Evolutionary conservation across 2,797 vertebrate species (phyloP).

Genomic region (Spinus pinus): DNA sequence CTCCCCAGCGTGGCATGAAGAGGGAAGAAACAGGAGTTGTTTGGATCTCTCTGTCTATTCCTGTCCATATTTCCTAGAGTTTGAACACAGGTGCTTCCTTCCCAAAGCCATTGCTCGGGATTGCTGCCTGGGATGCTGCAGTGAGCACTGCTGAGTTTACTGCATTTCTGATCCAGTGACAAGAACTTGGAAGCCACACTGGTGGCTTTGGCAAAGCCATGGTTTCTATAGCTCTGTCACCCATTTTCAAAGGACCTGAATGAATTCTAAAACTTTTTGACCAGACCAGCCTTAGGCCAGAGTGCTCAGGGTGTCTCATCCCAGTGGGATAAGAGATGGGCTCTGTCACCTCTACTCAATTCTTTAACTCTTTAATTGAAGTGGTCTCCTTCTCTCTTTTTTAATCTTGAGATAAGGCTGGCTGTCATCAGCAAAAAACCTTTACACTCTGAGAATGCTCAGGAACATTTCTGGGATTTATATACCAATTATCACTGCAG

Average conservation of each 20-base stretch:
- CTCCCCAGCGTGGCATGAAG: fast-evolving
- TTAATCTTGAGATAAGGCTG: background rate
- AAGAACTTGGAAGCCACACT: background rate
- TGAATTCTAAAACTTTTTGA: background rate
- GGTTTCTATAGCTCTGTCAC: background rate
- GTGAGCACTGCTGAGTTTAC: background rate
- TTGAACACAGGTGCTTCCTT: background rate
- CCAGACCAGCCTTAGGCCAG: background rate
- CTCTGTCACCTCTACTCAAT: background rate
- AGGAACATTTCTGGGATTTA: background rate
- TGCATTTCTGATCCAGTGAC: background rate
- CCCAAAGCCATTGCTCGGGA: background rate
- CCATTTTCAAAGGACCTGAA: background rate
- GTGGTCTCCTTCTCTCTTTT: background rate
- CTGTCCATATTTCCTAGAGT: background rate
- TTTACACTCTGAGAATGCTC: background rate
- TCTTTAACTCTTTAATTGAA: background rate
- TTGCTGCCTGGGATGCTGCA: fast-evolving
- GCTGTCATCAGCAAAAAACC: background rate
- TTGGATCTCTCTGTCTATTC: background rate
- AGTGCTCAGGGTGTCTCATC: background rate
- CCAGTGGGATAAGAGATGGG: background rate
- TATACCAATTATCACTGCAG: background rate
- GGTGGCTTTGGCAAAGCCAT: background rate
- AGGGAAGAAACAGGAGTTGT: background rate